Evolutionary conservation across 2,888 invertebrate genomes (phyloP).

Genomic region (Phaonia tiefii): DNA sequence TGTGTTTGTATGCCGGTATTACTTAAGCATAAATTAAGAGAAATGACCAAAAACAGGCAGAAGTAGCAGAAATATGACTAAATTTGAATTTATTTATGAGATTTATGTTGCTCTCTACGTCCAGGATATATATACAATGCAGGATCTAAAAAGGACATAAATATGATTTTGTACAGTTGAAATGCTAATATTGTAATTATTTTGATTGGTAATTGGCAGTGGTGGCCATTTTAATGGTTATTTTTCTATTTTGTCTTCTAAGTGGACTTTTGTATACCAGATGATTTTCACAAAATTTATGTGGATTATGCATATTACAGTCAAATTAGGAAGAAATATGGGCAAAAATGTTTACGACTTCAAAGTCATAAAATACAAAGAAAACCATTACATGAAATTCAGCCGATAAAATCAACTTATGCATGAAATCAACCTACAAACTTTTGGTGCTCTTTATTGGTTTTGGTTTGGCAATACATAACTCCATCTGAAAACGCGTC

Average conservation of each 20-base stretch:
- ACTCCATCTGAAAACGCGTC: too few relatives aligned
- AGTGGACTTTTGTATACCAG: too few relatives aligned
- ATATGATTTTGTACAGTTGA: slow-evolving; percentile 10
- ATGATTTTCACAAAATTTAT: not conserved
- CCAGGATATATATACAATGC: not conserved
- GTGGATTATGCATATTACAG: not conserved
- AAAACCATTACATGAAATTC: too few relatives aligned
- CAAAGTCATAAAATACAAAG: too few relatives aligned
- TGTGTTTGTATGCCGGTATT: not conserved
- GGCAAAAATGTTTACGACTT: too few relatives aligned
- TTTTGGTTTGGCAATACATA: too few relatives aligned
- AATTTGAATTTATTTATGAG: slow-evolving; percentile 55
- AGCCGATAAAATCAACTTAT: too few relatives aligned
- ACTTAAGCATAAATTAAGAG: slow-evolving; percentile 33
- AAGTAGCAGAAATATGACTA: not conserved
- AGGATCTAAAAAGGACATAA: slow-evolving; percentile 3
- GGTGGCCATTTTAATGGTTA: slow-evolving; percentile 18
- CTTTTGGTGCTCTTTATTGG: too few relatives aligned
- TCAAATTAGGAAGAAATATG: too few relatives aligned
- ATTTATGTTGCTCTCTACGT: slow-evolving; percentile 25
- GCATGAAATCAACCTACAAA: too few relatives aligned
- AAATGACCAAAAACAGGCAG: slow-evolving; percentile 20
- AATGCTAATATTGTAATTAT: slow-evolving; percentile 37
- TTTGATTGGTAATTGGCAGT: slow-evolving; percentile 43
- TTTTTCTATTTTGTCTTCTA: too few relatives aligned